phyloP scores from a whole-genome alignment of 2,113 vertebrate genomes.

The Dipodomys spectabilis region DNA sequence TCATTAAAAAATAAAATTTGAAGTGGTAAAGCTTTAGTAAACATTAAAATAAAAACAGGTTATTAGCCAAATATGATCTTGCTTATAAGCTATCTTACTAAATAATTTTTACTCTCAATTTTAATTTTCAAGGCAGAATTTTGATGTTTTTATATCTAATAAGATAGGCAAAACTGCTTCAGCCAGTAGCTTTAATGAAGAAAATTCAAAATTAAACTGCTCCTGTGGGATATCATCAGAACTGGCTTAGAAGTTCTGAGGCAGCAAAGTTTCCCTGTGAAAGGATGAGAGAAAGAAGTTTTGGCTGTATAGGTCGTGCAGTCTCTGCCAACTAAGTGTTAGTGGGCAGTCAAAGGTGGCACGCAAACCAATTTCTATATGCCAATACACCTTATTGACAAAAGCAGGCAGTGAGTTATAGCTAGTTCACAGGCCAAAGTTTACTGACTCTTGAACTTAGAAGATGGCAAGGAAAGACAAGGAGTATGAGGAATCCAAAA shows the following conservation, averaged over 20 bases:
- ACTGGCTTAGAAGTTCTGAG: not conserved
- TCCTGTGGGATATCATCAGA: not conserved
- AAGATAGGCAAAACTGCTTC: not conserved
- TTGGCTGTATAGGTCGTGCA: not conserved
- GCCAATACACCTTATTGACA: not conserved
- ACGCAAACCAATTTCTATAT: not conserved
- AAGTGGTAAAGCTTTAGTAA: not conserved
- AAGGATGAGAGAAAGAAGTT: not conserved
- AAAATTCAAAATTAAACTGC: not conserved
- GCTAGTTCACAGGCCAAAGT: not conserved
- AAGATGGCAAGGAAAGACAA: not conserved
- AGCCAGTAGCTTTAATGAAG: not conserved
- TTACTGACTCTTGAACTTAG: not conserved
- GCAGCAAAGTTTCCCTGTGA: not conserved
- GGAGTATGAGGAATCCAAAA: not conserved
- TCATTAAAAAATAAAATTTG: not conserved
- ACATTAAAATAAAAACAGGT: not conserved
- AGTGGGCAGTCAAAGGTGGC: not conserved
- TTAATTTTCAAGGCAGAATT: constrained; percentile 19
- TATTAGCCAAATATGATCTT: not conserved
- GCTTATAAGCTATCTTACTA: not conserved
- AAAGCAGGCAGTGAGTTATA: not conserved
- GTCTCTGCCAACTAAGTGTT: not conserved
- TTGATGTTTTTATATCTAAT: not conserved
- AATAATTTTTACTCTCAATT: not conserved